A percentile compares a stretch with the other conserved stretches of the same genome.
Evolutionary conservation across 2,113 vertebrate species (phyloP).

Genomic region (Pseudopodoces humilis): DNA sequence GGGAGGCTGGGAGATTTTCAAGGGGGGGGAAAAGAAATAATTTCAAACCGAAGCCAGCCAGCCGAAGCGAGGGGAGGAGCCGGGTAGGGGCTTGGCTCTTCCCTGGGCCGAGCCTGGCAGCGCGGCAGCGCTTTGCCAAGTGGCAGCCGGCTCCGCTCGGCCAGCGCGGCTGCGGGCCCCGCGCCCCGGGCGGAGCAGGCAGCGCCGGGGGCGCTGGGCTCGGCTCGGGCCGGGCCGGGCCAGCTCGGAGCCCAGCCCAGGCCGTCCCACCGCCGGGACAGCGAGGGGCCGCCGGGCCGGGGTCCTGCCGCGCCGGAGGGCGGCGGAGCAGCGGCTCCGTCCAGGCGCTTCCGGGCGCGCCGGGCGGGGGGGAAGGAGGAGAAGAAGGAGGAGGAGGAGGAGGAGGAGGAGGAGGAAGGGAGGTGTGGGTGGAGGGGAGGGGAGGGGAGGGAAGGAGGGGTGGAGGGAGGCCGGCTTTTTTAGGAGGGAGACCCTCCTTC

Average conservation of each 20-base stretch:
- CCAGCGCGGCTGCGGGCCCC: conserved; percentile 59
- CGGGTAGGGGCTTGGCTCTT: not conserved
- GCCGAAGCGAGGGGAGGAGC: conserved; percentile 36
- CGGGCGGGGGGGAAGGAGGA: not conserved
- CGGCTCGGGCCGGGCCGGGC: not conserved
- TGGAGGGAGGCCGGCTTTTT: conserved; percentile 44
- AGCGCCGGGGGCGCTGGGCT: not conserved
- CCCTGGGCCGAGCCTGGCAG: not conserved
- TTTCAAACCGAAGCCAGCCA: not conserved
- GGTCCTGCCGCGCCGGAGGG: not conserved
- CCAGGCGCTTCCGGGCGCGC: not conserved
- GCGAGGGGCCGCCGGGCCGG: not conserved
- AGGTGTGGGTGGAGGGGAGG: not conserved
- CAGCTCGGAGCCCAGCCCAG: not conserved
- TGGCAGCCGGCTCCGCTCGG: conserved; percentile 23
- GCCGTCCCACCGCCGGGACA: not conserved
- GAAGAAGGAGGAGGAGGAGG: not conserved
- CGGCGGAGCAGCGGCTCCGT: not conserved
- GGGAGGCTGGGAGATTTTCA: not conserved
- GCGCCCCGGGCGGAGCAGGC: not conserved
- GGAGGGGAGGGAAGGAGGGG: not conserved
- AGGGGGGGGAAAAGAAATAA: rapidly evolving
- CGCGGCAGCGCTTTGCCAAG: conserved; percentile 52
- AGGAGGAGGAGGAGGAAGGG: not conserved
- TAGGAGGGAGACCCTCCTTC: conserved; percentile 55